Percentiles rank a stretch among this genome's conserved stretches.
Conservation (phyloP, 2,113 vertebrate genomes). For the Tachycineta bicolor region DNA sequence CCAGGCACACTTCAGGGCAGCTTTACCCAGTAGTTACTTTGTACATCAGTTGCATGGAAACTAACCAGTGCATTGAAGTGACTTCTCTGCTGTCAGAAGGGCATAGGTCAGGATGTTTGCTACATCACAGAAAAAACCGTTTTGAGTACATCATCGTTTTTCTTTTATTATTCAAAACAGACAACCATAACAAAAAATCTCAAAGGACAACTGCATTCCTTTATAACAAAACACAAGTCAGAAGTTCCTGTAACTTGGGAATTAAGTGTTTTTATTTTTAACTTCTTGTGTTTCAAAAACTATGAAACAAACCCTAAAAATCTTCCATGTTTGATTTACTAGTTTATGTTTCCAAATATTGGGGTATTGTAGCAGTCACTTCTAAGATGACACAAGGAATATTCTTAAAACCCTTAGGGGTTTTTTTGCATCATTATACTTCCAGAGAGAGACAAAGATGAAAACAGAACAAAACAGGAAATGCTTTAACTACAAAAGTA, state of each 20-base stretch:
- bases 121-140: neutral
- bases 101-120: neutral
- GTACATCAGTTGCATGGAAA: neutral
- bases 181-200: neutral
- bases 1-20: neutral
- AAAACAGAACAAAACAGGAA: slow-evolving; percentile 43
- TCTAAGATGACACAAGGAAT: neutral
- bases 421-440: neutral
- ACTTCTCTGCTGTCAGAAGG: neutral
- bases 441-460: neutral
- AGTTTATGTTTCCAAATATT: neutral
- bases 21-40: neutral
- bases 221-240: neutral
- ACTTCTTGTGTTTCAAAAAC: neutral
- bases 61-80: neutral
- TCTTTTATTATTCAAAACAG: neutral
- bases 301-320: neutral
- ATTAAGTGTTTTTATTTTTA: neutral
- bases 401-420: neutral
- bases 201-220: neutral
- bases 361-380: neutral
- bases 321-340: neutral
- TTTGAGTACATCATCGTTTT: neutral
- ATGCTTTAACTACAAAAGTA: neutral
- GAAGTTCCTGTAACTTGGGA: neutral